These are phyloP conservation scores for Mythimna lalbum DNA, from an alignment of 2,888 invertebrate genomes.

Conservation along the genomic window DNA sequence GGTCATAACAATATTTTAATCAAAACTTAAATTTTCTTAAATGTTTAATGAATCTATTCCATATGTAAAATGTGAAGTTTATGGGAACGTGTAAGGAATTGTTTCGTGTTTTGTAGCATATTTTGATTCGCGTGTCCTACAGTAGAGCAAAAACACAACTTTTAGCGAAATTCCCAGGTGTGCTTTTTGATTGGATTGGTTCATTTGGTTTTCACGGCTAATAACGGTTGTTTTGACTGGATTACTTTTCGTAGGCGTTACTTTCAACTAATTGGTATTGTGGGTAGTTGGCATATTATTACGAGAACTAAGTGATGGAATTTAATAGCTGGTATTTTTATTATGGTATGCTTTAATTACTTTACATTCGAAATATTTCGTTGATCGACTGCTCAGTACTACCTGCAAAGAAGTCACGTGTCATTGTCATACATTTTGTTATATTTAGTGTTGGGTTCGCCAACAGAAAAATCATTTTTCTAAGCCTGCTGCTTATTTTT, in stretches of 20 bases:
- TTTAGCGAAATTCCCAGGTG: constrained; percentile 29
- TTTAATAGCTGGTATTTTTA: not conserved
- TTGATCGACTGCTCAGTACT: not conserved
- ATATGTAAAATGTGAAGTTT: constrained; percentile 41
- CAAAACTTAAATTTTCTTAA: constrained; percentile 2
- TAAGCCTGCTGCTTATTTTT: not conserved
- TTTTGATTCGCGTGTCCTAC: constrained; percentile 47
- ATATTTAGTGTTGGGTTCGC: too few relatives aligned
- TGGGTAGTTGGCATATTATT: not conserved
- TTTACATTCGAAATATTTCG: not conserved
- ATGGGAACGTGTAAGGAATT: constrained; percentile 29
- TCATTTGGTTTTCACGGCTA: constrained; percentile 37
- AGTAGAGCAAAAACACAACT: constrained; percentile 26
- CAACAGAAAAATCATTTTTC: too few relatives aligned
- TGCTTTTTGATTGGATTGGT: constrained; percentile 39
- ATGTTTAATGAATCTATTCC: constrained; percentile 1
- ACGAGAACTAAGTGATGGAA: not conserved
- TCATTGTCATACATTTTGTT: too few relatives aligned
- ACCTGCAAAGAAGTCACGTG: too few relatives aligned
- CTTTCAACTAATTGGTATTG: constrained; percentile 21
- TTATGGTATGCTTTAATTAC: not conserved
- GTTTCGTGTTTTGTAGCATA: constrained; percentile 23
- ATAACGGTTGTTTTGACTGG: constrained; percentile 17
- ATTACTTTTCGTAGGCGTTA: constrained; percentile 25
- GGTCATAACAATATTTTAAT: constrained; percentile 12